These are phyloP conservation scores for Petrolisthes manimaculis DNA, from an alignment of 2,888 invertebrate genomes.

Conservation along the genomic window DNA sequence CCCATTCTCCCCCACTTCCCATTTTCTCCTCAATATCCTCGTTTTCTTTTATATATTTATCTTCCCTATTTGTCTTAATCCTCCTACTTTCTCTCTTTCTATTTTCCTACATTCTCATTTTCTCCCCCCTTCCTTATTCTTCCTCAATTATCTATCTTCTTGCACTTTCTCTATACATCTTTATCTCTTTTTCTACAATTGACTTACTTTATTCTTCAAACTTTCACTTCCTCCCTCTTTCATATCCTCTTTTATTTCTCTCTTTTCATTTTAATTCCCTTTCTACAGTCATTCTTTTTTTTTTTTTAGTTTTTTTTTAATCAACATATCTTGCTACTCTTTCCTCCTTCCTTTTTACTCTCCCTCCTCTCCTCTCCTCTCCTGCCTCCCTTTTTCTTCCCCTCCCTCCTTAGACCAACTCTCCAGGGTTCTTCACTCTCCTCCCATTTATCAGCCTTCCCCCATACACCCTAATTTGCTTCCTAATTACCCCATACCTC, in stretches of 20 bases:
- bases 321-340: constrained; percentile 3
- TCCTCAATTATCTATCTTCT: background rate
- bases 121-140: background rate
- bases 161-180: too few relatives aligned
- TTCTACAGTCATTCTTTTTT: background rate
- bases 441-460: background rate
- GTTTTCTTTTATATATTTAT: background rate
- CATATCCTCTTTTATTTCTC: background rate
- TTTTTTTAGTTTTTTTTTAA: background rate
- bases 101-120: background rate
- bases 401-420: too few relatives aligned
- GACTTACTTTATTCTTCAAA: too few relatives aligned
- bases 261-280: background rate
- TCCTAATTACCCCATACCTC: constrained; percentile 6
- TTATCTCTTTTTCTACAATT: too few relatives aligned
- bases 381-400: background rate
- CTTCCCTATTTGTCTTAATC: background rate
- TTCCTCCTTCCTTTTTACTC: background rate
- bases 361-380: background rate
- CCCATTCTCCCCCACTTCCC: background rate
- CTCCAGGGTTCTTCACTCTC: background rate
- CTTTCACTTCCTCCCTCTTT: background rate
- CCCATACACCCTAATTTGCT: background rate
- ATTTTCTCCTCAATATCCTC: background rate
- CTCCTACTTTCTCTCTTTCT: background rate